Evolutionary conservation across 2,797 vertebrate species (phyloP), one percentile per base, ranked within the genome.

Genomic region (Tamandua tetradactyla): DNA sequence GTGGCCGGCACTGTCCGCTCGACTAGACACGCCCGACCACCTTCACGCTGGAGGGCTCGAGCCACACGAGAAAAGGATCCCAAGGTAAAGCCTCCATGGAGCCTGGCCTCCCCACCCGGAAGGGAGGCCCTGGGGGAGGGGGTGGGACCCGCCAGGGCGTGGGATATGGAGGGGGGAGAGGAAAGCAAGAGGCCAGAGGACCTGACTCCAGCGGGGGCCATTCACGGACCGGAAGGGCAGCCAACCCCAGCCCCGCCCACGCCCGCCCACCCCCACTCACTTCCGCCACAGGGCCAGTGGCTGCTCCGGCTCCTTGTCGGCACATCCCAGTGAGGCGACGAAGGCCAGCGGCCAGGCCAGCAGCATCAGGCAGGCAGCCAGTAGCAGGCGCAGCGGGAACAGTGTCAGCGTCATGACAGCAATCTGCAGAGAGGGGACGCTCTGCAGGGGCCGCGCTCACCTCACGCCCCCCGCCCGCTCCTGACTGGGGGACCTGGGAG

Each of bases 271-370:
- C 55, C 55, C 20, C 55, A 98, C 99, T 98, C 87, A 99, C 99
- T 98, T 99, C 97, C 99, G 98, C 99, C 99, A 99, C 97, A 99
- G 98, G 97, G 98, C 99, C 97, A 99, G 98, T 52, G 99, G 99
- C 96, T 99, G 99, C 93, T 98, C 98, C 18, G 99, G 98, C 11
- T 97, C 98, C 87, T 98, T 98, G 90, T 99, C 99, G 0, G 98
- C 98, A 91, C 98, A 98, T 80, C 99, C 99, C 96, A 99, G 97
- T 27, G 99, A 98, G 82, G 99, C 99, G 91, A 99, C 78, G 93
- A 99, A 99, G 0, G 99, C 99, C 91, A 99, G 99, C 91, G 99
- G 99, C 99, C 99, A 99, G 92, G 99, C 99, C 96, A 99, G 98
- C 93, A 99, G 98, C 99, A 99, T 99, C 99, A 99, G 99, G 97